A percentile compares a stretch with the other conserved stretches of the same genome.
These are phyloP conservation scores for Phortica magna DNA, from an alignment of 2,888 invertebrate species.

Conservation along the genomic window DNA sequence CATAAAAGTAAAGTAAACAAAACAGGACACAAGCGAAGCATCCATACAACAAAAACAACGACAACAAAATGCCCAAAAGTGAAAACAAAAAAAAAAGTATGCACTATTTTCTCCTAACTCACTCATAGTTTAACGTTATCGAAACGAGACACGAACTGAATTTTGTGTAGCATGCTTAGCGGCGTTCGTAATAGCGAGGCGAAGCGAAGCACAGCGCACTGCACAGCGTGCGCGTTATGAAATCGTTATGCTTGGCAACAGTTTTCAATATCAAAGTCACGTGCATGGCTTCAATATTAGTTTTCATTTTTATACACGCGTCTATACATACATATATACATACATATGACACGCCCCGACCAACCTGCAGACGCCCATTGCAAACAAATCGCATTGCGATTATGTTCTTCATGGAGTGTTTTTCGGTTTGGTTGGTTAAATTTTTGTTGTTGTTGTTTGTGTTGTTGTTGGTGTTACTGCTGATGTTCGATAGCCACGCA, in stretches of 20 bases:
- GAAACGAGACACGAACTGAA: not conserved
- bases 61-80: not conserved
- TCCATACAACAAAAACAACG: not conserved
- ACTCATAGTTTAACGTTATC: not conserved
- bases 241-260: not conserved
- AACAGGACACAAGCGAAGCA: not conserved
- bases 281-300: slow-evolving; percentile 66
- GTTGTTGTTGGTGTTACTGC: no score
- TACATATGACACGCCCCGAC: not conserved
- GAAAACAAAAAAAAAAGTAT: not conserved
- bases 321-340: not conserved
- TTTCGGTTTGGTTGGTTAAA: not conserved
- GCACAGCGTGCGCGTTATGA: not conserved
- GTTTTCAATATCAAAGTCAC: slow-evolving; percentile 67
- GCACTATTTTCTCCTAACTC: not conserved
- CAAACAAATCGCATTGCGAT: no score
- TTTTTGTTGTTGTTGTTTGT: not conserved
- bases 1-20: slow-evolving; percentile 5
- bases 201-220: not conserved
- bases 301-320: slow-evolving; percentile 45
- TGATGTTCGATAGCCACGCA: not conserved
- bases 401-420: no score
- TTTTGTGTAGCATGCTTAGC: not conserved
- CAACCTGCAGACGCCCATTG: not conserved
- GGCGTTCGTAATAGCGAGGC: not conserved